A percentile compares a stretch with the other conserved stretches of the same genome.
These are phyloP conservation scores for Hypsibius dujardini DNA, from an alignment of 1,140 invertebrate genomes.

Conservation along the genomic window DNA sequence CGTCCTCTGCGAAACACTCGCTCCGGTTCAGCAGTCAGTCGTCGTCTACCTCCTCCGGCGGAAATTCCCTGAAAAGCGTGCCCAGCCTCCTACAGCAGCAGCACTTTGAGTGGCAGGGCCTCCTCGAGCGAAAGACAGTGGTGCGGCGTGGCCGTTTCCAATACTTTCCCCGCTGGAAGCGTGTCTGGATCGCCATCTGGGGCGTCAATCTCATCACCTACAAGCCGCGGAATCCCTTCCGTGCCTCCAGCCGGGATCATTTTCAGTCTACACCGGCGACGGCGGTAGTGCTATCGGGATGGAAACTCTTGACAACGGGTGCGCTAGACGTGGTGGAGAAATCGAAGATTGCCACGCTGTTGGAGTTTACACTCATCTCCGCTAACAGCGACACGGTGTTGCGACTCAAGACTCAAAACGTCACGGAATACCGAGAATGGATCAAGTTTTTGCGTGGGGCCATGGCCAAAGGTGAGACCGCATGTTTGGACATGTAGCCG, in stretches of 20 bases:
- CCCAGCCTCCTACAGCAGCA: not conserved
- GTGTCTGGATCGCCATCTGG: conserved; percentile 3
- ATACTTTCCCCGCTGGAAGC: conserved; percentile 7
- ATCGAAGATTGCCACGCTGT: not conserved
- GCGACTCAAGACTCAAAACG: not conserved
- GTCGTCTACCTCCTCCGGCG: not conserved
- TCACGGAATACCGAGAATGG: conserved; percentile 13
- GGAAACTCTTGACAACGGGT: not conserved
- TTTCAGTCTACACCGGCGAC: not conserved
- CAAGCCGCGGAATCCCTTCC: not conserved
- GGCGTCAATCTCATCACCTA: conserved; percentile 1
- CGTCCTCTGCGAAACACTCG: not conserved
- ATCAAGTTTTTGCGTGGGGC: conserved; percentile 7
- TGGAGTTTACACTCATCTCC: not conserved
- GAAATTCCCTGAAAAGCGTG: not conserved
- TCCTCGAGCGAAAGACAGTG: not conserved
- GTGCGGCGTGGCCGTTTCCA: not conserved
- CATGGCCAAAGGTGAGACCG: not conserved
- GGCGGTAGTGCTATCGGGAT: not conserved
- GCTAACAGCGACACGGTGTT: not conserved
- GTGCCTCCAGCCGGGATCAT: not conserved
- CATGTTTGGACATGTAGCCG: too few relatives aligned
- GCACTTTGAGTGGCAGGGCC: not conserved
- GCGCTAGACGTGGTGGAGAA: not conserved
- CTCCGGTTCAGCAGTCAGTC: not conserved